Evolutionary conservation across 1,140 invertebrate genomes (phyloP).

Genomic region (Danaus plexippus): DNA sequence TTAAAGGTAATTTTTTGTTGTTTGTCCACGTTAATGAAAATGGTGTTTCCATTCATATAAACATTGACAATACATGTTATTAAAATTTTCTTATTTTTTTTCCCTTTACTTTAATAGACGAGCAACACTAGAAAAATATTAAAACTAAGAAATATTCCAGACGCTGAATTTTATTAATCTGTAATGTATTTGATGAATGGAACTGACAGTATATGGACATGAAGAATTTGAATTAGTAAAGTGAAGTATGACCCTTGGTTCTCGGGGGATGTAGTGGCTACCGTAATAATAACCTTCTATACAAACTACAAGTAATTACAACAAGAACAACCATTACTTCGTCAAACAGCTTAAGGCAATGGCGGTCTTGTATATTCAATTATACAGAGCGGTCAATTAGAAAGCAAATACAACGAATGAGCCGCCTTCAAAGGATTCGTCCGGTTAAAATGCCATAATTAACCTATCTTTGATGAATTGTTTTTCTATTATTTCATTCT

Average conservation of each 20-base stretch:
- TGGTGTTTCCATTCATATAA: too few relatives aligned
- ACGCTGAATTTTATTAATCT: too few relatives aligned
- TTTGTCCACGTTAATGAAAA: too few relatives aligned
- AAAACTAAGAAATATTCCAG: too few relatives aligned
- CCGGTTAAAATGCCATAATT: slow-evolving; percentile 17
- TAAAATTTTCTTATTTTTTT: too few relatives aligned
- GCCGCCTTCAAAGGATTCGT: slow-evolving; percentile 17
- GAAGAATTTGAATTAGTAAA: slow-evolving; percentile 50
- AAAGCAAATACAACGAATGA: slow-evolving; percentile 20
- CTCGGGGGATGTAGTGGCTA: slow-evolving; percentile 45
- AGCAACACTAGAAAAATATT: too few relatives aligned
- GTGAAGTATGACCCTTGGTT: slow-evolving; percentile 36
- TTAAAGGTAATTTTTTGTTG: too few relatives aligned
- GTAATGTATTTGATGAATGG: too few relatives aligned
- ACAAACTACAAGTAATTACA: slow-evolving; percentile 65
- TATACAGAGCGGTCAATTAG: slow-evolving; percentile 43
- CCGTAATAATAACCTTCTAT: slow-evolving; percentile 58
- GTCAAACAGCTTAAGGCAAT: slow-evolving; percentile 53
- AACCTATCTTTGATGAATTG: slow-evolving; percentile 18
- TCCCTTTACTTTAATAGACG: too few relatives aligned
- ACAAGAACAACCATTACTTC: slow-evolving; percentile 56
- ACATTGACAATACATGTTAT: too few relatives aligned
- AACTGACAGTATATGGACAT: too few relatives aligned
- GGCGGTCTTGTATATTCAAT: slow-evolving; percentile 46
- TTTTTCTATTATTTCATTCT: slow-evolving; percentile 19